Percentiles rank a stretch among this genome's conserved stretches.
Evolutionary conservation across 2,797 vertebrate species (phyloP).

Genomic region (Microctenopoma stevenorrisi): DNA sequence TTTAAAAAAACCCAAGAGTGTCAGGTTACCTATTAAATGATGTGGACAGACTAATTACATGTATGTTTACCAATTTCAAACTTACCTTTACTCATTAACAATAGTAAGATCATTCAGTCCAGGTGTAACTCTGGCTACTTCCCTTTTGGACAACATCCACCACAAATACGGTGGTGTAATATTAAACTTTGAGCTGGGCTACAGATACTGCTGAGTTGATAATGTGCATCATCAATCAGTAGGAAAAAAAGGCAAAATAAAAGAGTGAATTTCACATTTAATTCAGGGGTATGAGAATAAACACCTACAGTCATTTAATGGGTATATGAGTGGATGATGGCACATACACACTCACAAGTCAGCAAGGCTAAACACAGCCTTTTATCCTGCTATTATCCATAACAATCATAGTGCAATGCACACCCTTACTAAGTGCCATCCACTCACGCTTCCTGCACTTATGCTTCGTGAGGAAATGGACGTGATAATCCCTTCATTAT

Average conservation of each 20-base stretch:
- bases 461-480: neutral
- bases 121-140: neutral
- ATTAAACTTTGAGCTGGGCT: neutral
- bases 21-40: neutral
- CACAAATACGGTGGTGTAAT: conserved; percentile 5
- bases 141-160: neutral
- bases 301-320: neutral
- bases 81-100: neutral
- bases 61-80: neutral
- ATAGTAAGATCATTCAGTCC: neutral
- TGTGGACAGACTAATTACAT: neutral
- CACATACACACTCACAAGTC: neutral
- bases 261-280: neutral
- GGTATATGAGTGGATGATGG: neutral
- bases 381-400: conserved; percentile 49
- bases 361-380: conserved; percentile 37
- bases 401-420: conserved; percentile 30
- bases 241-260: neutral
- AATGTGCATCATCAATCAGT: too few relatives aligned
- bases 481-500: neutral
- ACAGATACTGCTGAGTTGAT: too few relatives aligned
- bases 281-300: neutral
- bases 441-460: conserved; percentile 10
- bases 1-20: neutral
- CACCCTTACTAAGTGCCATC: conserved; percentile 37